phyloP scores from a whole-genome alignment of 2,888 invertebrate genomes.

The Incurvaria masculella region DNA sequence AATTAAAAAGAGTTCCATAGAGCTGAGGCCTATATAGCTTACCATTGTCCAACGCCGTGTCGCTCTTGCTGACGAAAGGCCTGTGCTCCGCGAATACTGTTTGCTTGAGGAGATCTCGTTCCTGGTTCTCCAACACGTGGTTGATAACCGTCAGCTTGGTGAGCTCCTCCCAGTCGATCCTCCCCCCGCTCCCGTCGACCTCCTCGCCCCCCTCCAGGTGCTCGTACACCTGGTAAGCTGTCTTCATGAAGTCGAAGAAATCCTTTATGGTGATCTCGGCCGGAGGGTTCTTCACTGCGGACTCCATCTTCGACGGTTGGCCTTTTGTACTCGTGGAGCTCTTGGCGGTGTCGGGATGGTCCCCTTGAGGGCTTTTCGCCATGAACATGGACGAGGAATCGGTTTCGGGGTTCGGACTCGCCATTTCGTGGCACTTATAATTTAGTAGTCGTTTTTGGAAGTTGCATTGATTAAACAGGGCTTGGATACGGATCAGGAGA shows the following conservation, averaged over 20 bases:
- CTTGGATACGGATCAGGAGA: not conserved
- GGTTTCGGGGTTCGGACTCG: conserved; percentile 32
- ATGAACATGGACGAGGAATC: conserved; percentile 42
- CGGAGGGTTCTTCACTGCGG: conserved; percentile 21
- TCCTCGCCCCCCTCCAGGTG: conserved; percentile 43
- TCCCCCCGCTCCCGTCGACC: conserved; percentile 30
- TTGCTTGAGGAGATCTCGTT: conserved; percentile 40
- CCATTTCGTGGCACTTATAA: conserved; percentile 25
- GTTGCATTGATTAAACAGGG: not conserved
- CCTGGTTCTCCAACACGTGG: conserved; percentile 45
- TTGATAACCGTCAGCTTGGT: conserved; percentile 48
- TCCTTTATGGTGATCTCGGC: conserved; percentile 66
- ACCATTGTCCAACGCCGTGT: conserved; percentile 28
- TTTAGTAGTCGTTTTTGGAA: conserved; percentile 5
- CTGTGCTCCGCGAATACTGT: conserved; percentile 32
- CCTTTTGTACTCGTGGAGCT: conserved; percentile 27
- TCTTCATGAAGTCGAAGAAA: conserved; percentile 70
- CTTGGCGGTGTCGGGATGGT: conserved; percentile 15
- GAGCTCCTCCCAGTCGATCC: conserved; percentile 52
- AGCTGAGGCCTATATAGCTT: no score
- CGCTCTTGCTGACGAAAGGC: conserved; percentile 37
- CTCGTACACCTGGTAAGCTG: conserved; percentile 62
- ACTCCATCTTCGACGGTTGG: conserved; percentile 27
- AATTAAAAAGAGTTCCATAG: no score
- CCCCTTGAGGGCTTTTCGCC: conserved; percentile 26